Evolutionary conservation across 2,797 vertebrate genomes (phyloP), one percentile per base, ranked within the genome.

Genomic region (Nasua narica): DNA sequence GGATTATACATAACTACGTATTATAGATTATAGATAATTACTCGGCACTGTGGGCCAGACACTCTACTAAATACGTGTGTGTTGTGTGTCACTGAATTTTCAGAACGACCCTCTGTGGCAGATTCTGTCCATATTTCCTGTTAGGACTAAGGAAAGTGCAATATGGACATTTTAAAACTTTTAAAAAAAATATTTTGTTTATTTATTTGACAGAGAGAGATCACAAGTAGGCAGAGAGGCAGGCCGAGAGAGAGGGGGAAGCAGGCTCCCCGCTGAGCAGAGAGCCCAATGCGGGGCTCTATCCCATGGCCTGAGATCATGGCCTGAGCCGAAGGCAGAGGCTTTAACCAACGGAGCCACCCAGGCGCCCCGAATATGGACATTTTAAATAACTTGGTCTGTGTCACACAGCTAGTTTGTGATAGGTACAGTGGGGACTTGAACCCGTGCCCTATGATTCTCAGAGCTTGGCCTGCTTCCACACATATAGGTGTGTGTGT

Each of bases 51-150:
- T 35, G 43, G 93, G 72, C 72, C 83, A 86, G 69, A 77, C 70
- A 52, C 11, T 32, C 48, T 93, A 92, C 89, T 83, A 67, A 94
- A 69, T 94, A 52, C 62, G 88, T 91, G 27, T 11, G 52, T 94
- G 25, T 94, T 94, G 37, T 81, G n/a, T 91, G 40, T 77, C 91
- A 91, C 89, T 93, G 89, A 91, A 81, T 97, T 95, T 83, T 92
- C 86, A 87, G 94, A 86, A 93, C 54, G 81, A 72, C 58, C 85
- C 48, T 48, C 14, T 84, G 69, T 89, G 79, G 87, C 46, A 48
- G 85, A 32, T 87, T 74, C 58, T 92, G 52, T 78, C 74, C 11
- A 52, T 91, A 84, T 89, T 93, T 78, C 82, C 67, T 72, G 52
- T 81, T 78, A 82, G 95, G 18, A 19, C 43, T 43, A 90, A 95